These are phyloP conservation scores for Epirrita christyi DNA, from an alignment of 2,888 invertebrate species.

Conservation along the genomic window DNA sequence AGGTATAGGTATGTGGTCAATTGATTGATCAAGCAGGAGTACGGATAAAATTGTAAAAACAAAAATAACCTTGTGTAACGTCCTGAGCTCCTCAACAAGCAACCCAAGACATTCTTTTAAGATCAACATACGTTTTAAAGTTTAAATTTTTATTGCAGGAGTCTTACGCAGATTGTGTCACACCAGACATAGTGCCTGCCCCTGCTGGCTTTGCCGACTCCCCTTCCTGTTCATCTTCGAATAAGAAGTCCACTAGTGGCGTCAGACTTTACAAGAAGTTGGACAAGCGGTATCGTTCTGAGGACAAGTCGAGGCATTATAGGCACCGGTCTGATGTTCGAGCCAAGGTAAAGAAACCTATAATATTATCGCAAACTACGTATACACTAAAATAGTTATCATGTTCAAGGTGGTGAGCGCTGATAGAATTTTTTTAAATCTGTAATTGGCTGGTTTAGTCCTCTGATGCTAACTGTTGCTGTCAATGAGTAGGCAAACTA, in stretches of 20 bases:
- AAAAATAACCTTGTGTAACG: too few relatives aligned
- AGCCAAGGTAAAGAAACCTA: slow-evolving; percentile 86
- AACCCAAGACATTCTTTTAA: background rate
- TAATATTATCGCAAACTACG: background rate
- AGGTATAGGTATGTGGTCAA: too few relatives aligned
- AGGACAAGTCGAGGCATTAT: slow-evolving; percentile 88
- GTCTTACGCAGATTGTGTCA: slow-evolving; percentile 77
- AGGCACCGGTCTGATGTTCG: slow-evolving; percentile 89
- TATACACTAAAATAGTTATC: too few relatives aligned
- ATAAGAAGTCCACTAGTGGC: slow-evolving; percentile 70
- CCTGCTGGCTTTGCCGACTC: slow-evolving; percentile 96
- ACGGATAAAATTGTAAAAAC: too few relatives aligned
- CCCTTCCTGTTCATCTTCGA: slow-evolving; percentile 75
- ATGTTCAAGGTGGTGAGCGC: too few relatives aligned
- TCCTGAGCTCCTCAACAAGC: too few relatives aligned
- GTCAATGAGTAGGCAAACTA: too few relatives aligned
- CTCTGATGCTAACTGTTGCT: too few relatives aligned
- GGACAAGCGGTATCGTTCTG: slow-evolving; percentile 91
- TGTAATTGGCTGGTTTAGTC: too few relatives aligned
- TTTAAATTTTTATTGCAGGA: slow-evolving; percentile 57
- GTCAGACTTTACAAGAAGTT: slow-evolving; percentile 90
- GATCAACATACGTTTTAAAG: too few relatives aligned
- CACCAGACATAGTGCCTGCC: slow-evolving; percentile 92
- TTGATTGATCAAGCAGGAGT: too few relatives aligned
- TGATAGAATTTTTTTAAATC: too few relatives aligned